These are phyloP conservation scores for Ictidomys tridecemlineatus DNA, from an alignment of 2,113 vertebrate genomes.

Conservation along the genomic window DNA sequence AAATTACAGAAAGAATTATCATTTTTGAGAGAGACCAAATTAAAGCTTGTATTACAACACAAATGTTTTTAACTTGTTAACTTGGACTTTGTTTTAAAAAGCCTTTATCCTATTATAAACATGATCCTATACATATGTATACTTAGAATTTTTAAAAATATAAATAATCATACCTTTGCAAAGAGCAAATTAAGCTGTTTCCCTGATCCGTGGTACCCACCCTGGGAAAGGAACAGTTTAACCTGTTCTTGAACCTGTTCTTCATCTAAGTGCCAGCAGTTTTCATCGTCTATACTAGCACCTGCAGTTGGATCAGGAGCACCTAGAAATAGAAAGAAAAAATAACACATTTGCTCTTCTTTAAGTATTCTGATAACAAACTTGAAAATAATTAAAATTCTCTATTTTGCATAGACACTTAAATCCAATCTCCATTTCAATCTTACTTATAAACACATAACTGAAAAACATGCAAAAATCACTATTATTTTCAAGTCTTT, in stretches of 20 bases:
- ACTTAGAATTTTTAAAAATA: conserved; percentile 60
- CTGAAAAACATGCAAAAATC: conserved; percentile 39
- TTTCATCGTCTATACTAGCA: conserved; percentile 98
- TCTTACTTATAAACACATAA: conserved; percentile 57
- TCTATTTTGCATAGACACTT: conserved; percentile 58
- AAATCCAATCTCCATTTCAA: conserved; percentile 56
- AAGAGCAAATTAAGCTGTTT: conserved; percentile 99
- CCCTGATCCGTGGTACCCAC: conserved; percentile 98
- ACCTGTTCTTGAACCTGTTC: conserved; percentile 99
- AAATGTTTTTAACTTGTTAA: conserved; percentile 40
- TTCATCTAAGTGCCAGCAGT: conserved; percentile 99
- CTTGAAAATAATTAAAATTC: conserved; percentile 52
- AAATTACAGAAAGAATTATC: conserved; percentile 49
- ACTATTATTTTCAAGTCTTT: conserved; percentile 51
- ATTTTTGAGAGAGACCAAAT: conserved; percentile 45
- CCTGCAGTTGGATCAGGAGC: conserved; percentile 98
- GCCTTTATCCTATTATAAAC: not conserved
- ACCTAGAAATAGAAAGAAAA: conserved; percentile 89
- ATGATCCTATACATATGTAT: conserved; percentile 14
- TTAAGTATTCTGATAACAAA: conserved; percentile 35
- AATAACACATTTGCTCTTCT: conserved; percentile 58
- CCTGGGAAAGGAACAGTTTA: conserved; percentile 98
- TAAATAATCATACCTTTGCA: conserved; percentile 93
- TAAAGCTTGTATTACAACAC: conserved; percentile 25
- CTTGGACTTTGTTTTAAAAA: not conserved